A percentile compares a stretch with the other conserved stretches of the same genome.
These are phyloP conservation scores for Drosophila nr. medialis DNA, from an alignment of 2,888 invertebrate species.

Conservation along the genomic window DNA sequence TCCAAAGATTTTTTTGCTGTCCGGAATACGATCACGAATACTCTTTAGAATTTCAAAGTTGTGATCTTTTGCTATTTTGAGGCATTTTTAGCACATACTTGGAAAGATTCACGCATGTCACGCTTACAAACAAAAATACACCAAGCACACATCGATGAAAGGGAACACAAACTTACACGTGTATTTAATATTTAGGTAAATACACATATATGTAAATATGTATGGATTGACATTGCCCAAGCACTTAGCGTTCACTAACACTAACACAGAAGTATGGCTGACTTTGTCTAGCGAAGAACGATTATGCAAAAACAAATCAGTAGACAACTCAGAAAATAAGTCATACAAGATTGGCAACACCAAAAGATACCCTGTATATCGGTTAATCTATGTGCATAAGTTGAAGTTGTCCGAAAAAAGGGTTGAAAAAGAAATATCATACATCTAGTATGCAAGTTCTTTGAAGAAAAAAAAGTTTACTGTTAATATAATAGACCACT, in stretches of 20 bases:
- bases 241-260: conserved; percentile 57
- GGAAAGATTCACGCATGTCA: conserved; percentile 22
- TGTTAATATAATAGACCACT: not conserved
- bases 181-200: conserved; percentile 2
- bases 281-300: conserved; percentile 41
- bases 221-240: conserved; percentile 37
- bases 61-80: conserved; percentile 43
- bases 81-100: conserved; percentile 48
- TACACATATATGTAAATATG: not conserved
- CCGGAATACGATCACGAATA: not conserved
- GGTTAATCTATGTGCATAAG: not conserved
- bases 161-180: not conserved
- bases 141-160: conserved; percentile 22
- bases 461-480: not conserved
- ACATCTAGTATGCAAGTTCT: not conserved
- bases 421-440: not conserved
- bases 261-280: conserved; percentile 50
- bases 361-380: conserved; percentile 1
- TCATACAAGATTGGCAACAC: not conserved
- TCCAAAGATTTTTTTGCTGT: not conserved
- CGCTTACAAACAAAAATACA: not conserved
- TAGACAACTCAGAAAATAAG: conserved; percentile 28
- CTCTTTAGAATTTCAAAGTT: conserved; percentile 4
- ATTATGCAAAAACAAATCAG: conserved; percentile 74
- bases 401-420: not conserved